Conservation (phyloP, 2,113 vertebrate species). For the Planiliza haematocheilus region DNA sequence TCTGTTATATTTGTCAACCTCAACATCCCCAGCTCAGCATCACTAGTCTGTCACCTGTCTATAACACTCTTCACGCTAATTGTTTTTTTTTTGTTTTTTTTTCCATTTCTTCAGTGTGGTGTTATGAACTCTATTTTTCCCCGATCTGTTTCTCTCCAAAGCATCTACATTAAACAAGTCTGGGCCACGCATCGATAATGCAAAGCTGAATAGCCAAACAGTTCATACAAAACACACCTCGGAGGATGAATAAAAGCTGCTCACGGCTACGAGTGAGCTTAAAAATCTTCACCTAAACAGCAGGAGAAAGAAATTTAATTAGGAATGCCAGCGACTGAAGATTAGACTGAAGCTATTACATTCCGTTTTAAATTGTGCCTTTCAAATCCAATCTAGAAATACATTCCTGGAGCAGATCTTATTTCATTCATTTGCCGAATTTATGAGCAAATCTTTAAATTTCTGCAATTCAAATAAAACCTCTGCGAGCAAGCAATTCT, state of each 20-base stretch:
- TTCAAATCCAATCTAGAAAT: constrained; percentile 34
- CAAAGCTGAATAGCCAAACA: background rate
- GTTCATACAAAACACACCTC: background rate
- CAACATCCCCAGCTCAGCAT: background rate
- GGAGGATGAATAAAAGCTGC: background rate
- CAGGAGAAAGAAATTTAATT: constrained; percentile 5
- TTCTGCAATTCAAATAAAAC: constrained; percentile 31
- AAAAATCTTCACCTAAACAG: constrained; percentile 6
- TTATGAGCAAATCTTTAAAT: constrained; percentile 24
- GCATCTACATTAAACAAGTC: background rate
- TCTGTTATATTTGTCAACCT: constrained; percentile 25
- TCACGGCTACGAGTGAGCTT: background rate
- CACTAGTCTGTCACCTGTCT: background rate
- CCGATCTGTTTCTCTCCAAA: background rate
- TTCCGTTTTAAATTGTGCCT: constrained; percentile 5
- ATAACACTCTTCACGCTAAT: background rate
- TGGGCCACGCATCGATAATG: background rate
- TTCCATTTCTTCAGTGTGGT: constrained; percentile 2
- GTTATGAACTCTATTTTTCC: background rate
- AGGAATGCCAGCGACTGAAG: constrained; percentile 1
- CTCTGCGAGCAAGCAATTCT: background rate
- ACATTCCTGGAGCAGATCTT: constrained; percentile 6
- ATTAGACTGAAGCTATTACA: background rate
- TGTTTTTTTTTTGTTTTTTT: constrained; percentile 19
- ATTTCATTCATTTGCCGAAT: constrained; percentile 29